These are phyloP conservation scores for Zophobas atratus DNA, from an alignment of 1,140 invertebrate species.

Conservation along the genomic window DNA sequence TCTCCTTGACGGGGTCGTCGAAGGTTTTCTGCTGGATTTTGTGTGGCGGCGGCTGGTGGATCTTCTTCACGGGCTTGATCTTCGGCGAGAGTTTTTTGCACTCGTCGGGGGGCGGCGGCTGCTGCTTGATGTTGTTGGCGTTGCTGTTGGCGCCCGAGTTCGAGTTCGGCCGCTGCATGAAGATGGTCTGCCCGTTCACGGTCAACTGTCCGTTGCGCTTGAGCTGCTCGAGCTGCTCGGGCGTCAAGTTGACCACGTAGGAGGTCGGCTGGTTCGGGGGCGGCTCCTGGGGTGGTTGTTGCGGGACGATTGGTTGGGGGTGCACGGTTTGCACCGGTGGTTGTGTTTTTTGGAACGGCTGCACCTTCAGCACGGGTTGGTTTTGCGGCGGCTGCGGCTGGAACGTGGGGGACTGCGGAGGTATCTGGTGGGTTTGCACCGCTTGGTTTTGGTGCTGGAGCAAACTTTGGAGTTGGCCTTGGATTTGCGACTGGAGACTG, in stretches of 20 bases:
- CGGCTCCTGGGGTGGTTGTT: constrained; percentile 55
- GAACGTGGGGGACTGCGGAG: constrained; percentile 48
- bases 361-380: constrained; percentile 62
- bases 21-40: constrained; percentile 43
- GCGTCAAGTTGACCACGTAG: constrained; percentile 67
- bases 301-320: constrained; percentile 57
- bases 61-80: constrained; percentile 62
- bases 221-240: constrained; percentile 66
- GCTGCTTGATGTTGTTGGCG: constrained; percentile 39
- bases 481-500: constrained; percentile 64
- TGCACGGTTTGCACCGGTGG: constrained; percentile 65
- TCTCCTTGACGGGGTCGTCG: constrained; percentile 45
- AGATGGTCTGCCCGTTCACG: constrained; percentile 67
- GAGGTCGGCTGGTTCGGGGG: constrained; percentile 61
- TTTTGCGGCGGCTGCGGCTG: constrained; percentile 59
- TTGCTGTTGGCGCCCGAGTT: constrained; percentile 10
- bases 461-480: constrained; percentile 63
- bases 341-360: constrained; percentile 65
- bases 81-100: constrained; percentile 65
- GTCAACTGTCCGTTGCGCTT: constrained; percentile 67
- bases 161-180: constrained; percentile 65
- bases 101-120: constrained; percentile 46
- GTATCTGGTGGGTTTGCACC: constrained; percentile 58
- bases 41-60: constrained; percentile 33
- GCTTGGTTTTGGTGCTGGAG: constrained; percentile 63